These are phyloP conservation scores for Yoshiicerus persimilis DNA, from an alignment of 1,140 invertebrate genomes.

Conservation along the genomic window DNA sequence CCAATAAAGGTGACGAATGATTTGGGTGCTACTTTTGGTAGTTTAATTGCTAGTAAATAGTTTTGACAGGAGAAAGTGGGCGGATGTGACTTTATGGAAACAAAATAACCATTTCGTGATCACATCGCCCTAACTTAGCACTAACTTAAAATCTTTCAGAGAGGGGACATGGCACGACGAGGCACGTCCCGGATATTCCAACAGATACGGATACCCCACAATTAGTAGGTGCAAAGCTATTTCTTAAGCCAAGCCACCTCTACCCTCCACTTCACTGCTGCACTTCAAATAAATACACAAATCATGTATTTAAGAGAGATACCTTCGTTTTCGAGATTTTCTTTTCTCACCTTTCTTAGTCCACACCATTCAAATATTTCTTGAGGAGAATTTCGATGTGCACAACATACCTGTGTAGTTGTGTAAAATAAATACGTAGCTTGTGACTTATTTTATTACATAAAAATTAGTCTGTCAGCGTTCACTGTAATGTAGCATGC, in stretches of 20 bases:
- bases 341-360: not conserved
- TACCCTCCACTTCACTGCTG: too few species aligned
- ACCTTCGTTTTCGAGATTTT: not conserved
- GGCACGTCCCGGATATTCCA: not conserved
- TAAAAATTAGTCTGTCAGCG: not conserved
- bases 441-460: not conserved
- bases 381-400: not conserved
- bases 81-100: constrained; percentile 12
- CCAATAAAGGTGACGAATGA: constrained; percentile 12
- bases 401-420: not conserved
- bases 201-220: not conserved
- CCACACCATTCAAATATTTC: not conserved
- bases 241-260: not conserved
- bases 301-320: not conserved
- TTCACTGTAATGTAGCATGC: not conserved
- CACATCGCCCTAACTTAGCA: not conserved
- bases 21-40: not conserved
- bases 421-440: not conserved
- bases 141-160: not conserved
- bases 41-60: not conserved
- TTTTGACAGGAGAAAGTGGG: constrained; percentile 6
- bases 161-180: not conserved
- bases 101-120: not conserved
- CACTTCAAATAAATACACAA: not conserved
- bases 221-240: not conserved